These are phyloP conservation scores for Aricia artaxerxes DNA, from an alignment of 2,888 invertebrate species.

Conservation along the genomic window DNA sequence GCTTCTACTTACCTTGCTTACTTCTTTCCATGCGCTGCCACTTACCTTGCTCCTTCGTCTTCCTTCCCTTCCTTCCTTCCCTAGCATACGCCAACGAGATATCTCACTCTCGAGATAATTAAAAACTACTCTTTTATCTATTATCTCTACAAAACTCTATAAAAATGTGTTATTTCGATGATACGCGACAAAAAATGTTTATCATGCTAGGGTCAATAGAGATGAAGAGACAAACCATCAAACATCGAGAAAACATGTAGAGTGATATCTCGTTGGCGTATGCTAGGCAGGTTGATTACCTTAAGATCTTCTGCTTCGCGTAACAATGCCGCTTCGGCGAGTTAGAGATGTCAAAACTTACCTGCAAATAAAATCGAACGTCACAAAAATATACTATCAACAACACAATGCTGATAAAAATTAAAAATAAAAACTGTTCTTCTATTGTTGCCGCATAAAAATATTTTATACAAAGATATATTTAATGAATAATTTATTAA, in stretches of 20 bases:
- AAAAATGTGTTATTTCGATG: too few species aligned
- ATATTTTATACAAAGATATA: conserved; percentile 17
- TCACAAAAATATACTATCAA: neutral
- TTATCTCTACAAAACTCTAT: too few species aligned
- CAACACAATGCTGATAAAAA: neutral
- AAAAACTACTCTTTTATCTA: too few species aligned
- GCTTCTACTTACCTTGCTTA: neutral
- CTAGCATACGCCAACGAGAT: too few species aligned
- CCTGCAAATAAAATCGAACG: neutral
- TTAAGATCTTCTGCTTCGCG: neutral
- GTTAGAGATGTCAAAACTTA: neutral
- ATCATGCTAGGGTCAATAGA: too few species aligned
- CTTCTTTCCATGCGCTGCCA: neutral
- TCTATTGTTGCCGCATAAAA: conserved; percentile 14
- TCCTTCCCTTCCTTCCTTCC: neutral
- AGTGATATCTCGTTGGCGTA: too few species aligned
- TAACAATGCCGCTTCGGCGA: neutral
- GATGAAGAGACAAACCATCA: too few species aligned
- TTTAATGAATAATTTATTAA: conserved; percentile 47
- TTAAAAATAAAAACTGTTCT: neutral
- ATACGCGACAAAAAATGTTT: too few species aligned
- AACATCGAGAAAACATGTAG: too few species aligned
- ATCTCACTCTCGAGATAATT: too few species aligned
- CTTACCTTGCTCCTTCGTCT: neutral
- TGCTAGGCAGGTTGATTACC: neutral